These are phyloP conservation scores for cattle (Bos taurus) DNA, from an alignment of 2,113 vertebrate species.

Conservation along the genomic window DNA sequence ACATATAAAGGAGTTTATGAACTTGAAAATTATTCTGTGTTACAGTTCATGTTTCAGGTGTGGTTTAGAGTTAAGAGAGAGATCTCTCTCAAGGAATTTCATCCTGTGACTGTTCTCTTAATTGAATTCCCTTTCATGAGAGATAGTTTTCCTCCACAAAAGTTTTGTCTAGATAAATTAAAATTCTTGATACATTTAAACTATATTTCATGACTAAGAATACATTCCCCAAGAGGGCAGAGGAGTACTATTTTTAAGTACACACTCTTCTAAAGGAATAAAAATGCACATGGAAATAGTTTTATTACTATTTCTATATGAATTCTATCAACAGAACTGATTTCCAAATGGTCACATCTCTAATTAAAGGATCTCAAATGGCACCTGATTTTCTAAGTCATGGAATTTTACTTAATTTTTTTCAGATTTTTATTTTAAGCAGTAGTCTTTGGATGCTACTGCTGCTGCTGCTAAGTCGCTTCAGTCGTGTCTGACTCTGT, in stretches of 20 bases:
- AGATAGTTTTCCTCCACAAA: constrained; percentile 46
- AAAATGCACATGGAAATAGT: background rate
- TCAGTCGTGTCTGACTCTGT: too few relatives aligned
- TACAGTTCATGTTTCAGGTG: background rate
- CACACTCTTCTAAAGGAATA: background rate
- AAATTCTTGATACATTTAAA: constrained; percentile 56
- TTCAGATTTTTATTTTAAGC: constrained; percentile 66
- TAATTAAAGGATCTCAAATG: constrained; percentile 33
- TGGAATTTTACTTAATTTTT: constrained; percentile 49
- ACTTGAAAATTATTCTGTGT: background rate
- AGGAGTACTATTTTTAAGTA: constrained; percentile 6
- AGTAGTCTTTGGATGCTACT: constrained; percentile 55
- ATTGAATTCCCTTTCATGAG: constrained; percentile 35
- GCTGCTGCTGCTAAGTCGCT: too few relatives aligned
- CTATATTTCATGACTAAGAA: constrained; percentile 34
- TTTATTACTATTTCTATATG: background rate
- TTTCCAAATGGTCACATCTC: constrained; percentile 26
- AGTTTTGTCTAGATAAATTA: background rate
- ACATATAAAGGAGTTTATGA: background rate
- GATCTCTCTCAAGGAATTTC: constrained; percentile 13
- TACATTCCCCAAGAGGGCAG: constrained; percentile 36
- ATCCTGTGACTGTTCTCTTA: constrained; percentile 10
- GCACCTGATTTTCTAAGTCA: constrained; percentile 52
- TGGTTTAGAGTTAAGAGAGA: background rate
- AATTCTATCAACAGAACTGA: constrained; percentile 26